Evolutionary conservation across 1,140 invertebrate species (phyloP).

Genomic region (Chionoecetes opilio): DNA sequence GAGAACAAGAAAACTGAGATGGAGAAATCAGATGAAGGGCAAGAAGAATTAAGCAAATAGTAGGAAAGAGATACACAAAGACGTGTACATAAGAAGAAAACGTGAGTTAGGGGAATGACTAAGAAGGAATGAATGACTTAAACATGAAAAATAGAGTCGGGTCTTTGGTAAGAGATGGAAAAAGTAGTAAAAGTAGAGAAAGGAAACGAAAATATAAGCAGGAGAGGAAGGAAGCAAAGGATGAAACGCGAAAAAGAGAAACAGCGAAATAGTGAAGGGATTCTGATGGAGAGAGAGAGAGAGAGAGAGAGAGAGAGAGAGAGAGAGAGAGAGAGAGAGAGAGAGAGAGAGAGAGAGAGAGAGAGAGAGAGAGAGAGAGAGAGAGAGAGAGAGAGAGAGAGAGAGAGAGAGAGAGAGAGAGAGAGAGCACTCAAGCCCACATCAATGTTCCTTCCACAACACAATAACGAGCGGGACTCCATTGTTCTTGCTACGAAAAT

Average conservation of each 20-base stretch:
- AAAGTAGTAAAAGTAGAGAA: not conserved
- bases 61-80: not conserved
- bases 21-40: too few species aligned
- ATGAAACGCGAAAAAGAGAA: not conserved
- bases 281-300: not conserved
- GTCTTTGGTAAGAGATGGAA: not conserved
- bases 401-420: not conserved
- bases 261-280: not conserved
- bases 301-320: not conserved
- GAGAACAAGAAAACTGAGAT: not conserved
- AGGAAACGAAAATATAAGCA: too few species aligned
- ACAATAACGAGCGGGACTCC: not conserved
- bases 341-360: not conserved
- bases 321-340: not conserved
- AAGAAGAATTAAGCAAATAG: not conserved
- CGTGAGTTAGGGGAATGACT: not conserved
- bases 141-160: not conserved
- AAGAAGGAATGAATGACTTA: not conserved
- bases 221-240: too few species aligned
- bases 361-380: not conserved
- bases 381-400: not conserved
- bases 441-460: slow-evolving; percentile 16
- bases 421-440: slow-evolving; percentile 3
- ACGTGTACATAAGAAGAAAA: not conserved
- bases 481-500: slow-evolving; percentile 21